These are phyloP conservation scores for Chalcis sispes DNA, from an alignment of 2,888 invertebrate species.

Conservation along the genomic window DNA sequence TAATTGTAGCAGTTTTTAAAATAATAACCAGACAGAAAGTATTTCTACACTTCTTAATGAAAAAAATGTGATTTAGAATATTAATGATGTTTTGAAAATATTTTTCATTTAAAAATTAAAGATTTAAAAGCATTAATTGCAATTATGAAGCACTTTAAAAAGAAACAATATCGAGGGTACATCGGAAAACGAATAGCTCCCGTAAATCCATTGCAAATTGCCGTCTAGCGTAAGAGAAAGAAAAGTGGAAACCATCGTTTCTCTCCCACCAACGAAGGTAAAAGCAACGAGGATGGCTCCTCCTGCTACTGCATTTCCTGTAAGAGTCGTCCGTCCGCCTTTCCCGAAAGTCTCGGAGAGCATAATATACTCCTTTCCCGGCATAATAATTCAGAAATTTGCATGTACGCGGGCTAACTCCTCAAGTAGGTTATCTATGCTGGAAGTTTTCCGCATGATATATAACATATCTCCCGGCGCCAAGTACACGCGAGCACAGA, in stretches of 20 bases:
- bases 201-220: constrained; percentile 38
- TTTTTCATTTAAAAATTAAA: no score
- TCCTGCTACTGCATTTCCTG: constrained; percentile 11
- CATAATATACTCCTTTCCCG: constrained; percentile 45
- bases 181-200: no score
- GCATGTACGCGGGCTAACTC: constrained; percentile 76
- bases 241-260: constrained; percentile 3
- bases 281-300: not conserved
- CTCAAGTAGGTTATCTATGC: constrained; percentile 76
- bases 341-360: constrained; percentile 8
- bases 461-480: constrained; percentile 67
- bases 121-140: no score
- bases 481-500: constrained; percentile 34
- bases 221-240: not conserved
- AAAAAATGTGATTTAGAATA: no score
- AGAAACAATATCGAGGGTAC: no score
- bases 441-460: constrained; percentile 64
- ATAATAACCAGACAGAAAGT: no score
- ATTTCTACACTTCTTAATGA: no score
- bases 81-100: no score
- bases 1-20: no score
- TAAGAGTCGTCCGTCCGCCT: not conserved
- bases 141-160: no score
- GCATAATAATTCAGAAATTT: constrained; percentile 76
- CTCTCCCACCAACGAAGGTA: not conserved